A percentile compares a stretch with the other conserved stretches of the same genome.
Evolutionary conservation across 1,140 invertebrate species (phyloP).

Genomic region (Zaprionus nigranus): DNA sequence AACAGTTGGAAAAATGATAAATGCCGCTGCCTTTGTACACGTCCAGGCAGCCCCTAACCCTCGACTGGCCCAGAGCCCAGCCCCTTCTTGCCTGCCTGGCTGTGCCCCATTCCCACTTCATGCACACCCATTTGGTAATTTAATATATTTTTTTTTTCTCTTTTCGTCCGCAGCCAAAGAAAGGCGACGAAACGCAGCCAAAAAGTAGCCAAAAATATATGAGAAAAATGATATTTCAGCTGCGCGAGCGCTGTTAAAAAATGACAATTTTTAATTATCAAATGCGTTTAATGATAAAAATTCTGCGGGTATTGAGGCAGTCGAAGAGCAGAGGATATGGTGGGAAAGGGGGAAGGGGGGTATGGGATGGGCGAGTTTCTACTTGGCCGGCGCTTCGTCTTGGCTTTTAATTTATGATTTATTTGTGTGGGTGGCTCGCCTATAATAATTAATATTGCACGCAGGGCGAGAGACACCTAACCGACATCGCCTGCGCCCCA

Average conservation of each 20-base stretch:
- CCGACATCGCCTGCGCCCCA: neutral
- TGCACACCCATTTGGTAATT: constrained; percentile 67
- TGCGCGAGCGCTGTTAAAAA: constrained; percentile 65
- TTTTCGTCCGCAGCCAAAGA: constrained; percentile 18
- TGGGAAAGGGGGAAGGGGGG: too few species aligned
- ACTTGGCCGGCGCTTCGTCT: constrained; percentile 49
- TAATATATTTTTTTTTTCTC: constrained; percentile 62
- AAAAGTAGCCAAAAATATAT: constrained; percentile 26
- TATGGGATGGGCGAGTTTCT: constrained; percentile 10
- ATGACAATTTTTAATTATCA: constrained; percentile 84
- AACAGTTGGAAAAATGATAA: constrained; percentile 83
- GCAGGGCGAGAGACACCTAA: constrained; percentile 58
- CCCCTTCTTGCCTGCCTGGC: neutral
- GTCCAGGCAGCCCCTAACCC: constrained; percentile 24
- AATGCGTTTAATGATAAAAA: constrained; percentile 84
- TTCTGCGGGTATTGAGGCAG: constrained; percentile 42
- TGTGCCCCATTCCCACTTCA: neutral
- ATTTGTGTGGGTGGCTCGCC: constrained; percentile 78
- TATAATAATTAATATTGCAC: constrained; percentile 82
- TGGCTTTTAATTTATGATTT: constrained; percentile 81
- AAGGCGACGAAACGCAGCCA: constrained; percentile 7
- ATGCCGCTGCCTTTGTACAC: constrained; percentile 63
- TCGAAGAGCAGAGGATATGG: neutral
- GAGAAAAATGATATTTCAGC: constrained; percentile 57
- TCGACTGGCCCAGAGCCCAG: neutral